Evolutionary conservation across 2,888 invertebrate species (phyloP), one percentile per base, ranked within the genome.

Genomic region (Drosophila quinaria): DNA sequence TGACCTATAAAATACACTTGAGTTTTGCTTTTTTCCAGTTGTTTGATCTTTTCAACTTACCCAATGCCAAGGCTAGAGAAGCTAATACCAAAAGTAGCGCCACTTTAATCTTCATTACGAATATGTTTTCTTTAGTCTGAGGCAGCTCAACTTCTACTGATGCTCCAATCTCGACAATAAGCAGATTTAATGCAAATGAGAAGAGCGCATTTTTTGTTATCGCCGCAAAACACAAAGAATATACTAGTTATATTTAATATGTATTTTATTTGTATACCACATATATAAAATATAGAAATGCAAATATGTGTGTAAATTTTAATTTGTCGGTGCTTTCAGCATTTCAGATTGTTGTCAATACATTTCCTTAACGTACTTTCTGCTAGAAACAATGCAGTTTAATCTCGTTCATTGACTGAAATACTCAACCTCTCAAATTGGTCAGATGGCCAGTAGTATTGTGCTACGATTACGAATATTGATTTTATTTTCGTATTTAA

Each of bases 101-200:
- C 5, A 62, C 2, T 66, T 68, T 64, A 3, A 79, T 31, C 39
- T 64, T 69, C 78, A 78, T 78, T 15, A 10, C 31, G 17, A 22
- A 9, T n/a, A 6, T 9, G 59, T n/a, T 56, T 49, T 33, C 22
- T 50, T 8, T 15, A 15, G n/a, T 39, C 15, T 19, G 6, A 17
- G 46, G 9, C 31, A 10, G 59, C n/a, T 63, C 19, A 8, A 60
- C 41, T 56, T 39, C 17, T 58, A 77, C 77, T 78, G 68, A 35
- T 46, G 59, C 35, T 37, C 3, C 3, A 19, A 9, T 15, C n/a
- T 19, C 11, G 0, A 44, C 19, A 49, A 47, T 44, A 22, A 4
- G 3, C 2, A 29, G 19, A 39, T 33, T 50, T 51, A 50, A 54
- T 58, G 11, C 51, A 49, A 5, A 19, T 17, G 15, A 31, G 33